These are phyloP conservation scores for Protobothrops mucrosquamatus DNA, from an alignment of 2,113 vertebrate genomes.

Conservation along the genomic window DNA sequence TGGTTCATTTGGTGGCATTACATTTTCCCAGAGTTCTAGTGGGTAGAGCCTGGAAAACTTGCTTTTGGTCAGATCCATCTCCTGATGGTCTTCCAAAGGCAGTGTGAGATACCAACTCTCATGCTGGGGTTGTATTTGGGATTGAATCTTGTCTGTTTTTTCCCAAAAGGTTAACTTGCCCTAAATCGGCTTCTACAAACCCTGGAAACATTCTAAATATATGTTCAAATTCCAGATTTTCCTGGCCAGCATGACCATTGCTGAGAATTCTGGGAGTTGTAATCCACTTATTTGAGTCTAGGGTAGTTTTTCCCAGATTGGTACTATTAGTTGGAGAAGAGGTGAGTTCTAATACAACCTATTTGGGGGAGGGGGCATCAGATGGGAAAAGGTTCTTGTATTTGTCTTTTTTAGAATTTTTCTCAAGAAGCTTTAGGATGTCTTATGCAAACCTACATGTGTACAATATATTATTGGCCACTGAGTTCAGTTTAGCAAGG, in stretches of 20 bases:
- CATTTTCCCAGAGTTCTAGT: background rate
- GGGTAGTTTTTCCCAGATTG: background rate
- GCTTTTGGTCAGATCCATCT: constrained; percentile 30
- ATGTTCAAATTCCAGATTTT: background rate
- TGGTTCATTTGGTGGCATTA: constrained; percentile 52
- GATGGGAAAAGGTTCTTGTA: background rate
- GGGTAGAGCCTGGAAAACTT: constrained; percentile 28
- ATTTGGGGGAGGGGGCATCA: fast-evolving
- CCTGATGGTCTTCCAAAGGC: constrained; percentile 47
- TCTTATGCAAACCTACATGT: background rate
- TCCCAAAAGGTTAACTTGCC: constrained; percentile 1
- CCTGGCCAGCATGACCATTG: background rate
- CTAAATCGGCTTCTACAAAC: background rate
- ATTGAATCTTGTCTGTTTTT: constrained; percentile 17
- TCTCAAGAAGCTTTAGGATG: background rate
- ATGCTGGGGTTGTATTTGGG: constrained; percentile 9
- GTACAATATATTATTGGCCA: background rate
- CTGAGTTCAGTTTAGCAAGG: background rate
- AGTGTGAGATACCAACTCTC: constrained; percentile 47
- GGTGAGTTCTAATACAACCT: background rate
- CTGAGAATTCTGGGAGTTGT: background rate
- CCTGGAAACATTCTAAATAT: background rate
- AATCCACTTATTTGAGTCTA: background rate
- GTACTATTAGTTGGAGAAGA: background rate
- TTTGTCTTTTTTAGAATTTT: background rate